Evolutionary conservation across 2,113 vertebrate genomes (phyloP).

Genomic region (Furnarius figulus): DNA sequence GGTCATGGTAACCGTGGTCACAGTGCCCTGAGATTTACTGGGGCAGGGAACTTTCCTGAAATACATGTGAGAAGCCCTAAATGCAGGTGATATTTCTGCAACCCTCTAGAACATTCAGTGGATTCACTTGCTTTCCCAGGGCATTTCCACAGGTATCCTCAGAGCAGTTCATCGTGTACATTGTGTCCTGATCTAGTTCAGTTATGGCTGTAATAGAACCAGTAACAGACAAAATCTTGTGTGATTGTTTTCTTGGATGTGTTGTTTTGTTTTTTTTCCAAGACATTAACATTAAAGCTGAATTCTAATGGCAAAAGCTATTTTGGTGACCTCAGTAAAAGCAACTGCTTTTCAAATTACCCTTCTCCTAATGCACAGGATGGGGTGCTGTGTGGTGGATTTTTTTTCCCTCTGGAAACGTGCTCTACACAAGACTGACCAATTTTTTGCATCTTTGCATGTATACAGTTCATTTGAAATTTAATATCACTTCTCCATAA

Average conservation of each 20-base stretch:
- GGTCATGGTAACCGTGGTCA: not conserved
- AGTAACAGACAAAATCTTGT: not conserved
- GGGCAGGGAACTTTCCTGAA: slow-evolving; percentile 21
- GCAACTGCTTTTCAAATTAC: slow-evolving; percentile 7
- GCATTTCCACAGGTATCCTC: slow-evolving; percentile 23
- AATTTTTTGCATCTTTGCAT: not conserved
- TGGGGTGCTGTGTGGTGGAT: not conserved
- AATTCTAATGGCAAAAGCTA: not conserved
- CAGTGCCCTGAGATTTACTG: not conserved
- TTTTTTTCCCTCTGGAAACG: not conserved
- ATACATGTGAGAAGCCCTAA: not conserved
- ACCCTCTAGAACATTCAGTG: not conserved
- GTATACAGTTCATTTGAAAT: not conserved
- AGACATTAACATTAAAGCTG: not conserved
- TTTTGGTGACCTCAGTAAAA: slow-evolving; percentile 13
- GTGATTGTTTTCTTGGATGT: not conserved
- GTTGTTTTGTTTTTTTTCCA: not conserved
- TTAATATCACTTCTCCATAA: not conserved
- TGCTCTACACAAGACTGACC: not conserved
- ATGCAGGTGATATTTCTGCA: not conserved
- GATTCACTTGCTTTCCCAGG: not conserved
- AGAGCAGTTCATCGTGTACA: not conserved
- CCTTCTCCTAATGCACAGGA: slow-evolving; percentile 1
- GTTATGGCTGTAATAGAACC: not conserved
- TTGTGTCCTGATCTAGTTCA: slow-evolving; percentile 15